These are phyloP conservation scores for Pseudorhombus dupliciocellatus DNA, from an alignment of 2,113 vertebrate genomes.

Conservation along the genomic window DNA sequence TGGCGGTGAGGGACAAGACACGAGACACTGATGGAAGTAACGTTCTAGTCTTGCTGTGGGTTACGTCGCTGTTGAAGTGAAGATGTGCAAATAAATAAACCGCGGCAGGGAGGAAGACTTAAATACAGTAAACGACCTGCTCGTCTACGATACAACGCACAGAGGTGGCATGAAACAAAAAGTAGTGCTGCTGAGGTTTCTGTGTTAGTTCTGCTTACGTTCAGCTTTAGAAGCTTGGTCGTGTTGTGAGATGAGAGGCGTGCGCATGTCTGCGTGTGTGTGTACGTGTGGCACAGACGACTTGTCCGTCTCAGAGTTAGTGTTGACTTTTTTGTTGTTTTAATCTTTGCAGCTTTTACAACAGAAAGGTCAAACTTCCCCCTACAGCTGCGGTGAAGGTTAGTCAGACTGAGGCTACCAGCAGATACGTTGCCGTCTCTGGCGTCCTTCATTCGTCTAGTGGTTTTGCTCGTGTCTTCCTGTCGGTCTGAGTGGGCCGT, in stretches of 20 bases:
- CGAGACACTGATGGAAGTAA: slow-evolving; percentile 49
- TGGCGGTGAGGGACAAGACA: slow-evolving; percentile 33
- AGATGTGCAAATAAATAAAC: slow-evolving; percentile 81
- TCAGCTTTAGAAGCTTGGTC: slow-evolving; percentile 79
- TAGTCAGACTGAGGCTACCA: slow-evolving; percentile 5
- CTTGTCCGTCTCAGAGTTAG: background rate
- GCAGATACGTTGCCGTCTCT: background rate
- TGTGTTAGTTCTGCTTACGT: slow-evolving; percentile 72
- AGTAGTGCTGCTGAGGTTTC: slow-evolving; percentile 36
- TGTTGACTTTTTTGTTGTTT: slow-evolving; percentile 4
- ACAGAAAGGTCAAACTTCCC: slow-evolving; percentile 11
- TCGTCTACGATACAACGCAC: slow-evolving; percentile 41
- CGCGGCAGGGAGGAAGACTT: slow-evolving; percentile 48
- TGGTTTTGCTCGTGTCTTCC: slow-evolving; percentile 22
- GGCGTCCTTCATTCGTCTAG: slow-evolving; percentile 3
- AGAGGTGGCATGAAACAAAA: slow-evolving; percentile 42
- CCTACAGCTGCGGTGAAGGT: background rate
- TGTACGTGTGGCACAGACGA: slow-evolving; percentile 2
- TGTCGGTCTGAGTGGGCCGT: slow-evolving; percentile 1
- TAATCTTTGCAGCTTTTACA: slow-evolving; percentile 31
- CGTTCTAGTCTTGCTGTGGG: slow-evolving; percentile 35
- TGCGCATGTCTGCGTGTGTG: background rate
- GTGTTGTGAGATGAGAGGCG: slow-evolving; percentile 42
- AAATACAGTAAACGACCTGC: slow-evolving; percentile 56
- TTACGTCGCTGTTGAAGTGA: slow-evolving; percentile 24